Evolutionary conservation across 2,113 vertebrate species (phyloP), one percentile per base, ranked within the genome.

Genomic region (Hippocampus barbouri): DNA sequence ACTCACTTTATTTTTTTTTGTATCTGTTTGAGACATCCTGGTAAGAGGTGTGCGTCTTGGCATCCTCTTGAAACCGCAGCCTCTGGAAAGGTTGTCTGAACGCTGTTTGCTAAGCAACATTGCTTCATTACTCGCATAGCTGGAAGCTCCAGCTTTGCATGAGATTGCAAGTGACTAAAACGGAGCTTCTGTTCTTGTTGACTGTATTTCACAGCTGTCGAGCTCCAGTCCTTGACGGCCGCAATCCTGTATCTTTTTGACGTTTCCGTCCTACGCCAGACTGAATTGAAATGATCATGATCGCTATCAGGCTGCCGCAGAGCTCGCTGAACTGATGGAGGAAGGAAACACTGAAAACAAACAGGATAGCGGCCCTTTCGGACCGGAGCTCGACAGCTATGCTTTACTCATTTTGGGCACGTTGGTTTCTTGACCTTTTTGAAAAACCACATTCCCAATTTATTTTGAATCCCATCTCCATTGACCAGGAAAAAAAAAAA

Each of bases 1-100:
- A 94, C 93, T 93, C 92, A 86, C 92, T 91, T 87, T 92, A 88
- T 92, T 93, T 94, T 82, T 82, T 25, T 93, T 93, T 95, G 91
- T 95, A 93, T 87, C 86, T 88, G 88, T 88, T 93, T 88, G 79
- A 38, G 34, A 93, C 93, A 91, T 89, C 88, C 90, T 89, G 86
- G 69, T 88, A 77, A 76, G 86, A 75, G 82, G 75, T 87, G 73
- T 78, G 74, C 76, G 75, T 72, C 75, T 87, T 74, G 84, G 91
- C 90, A 88, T 88, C 91, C 89, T 91, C 78, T 89, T 79, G 72
- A 69, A 85, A 85, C 81, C 86, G 84, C 91, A 92, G 92, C 94
- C 93, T 94, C 93, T 88, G 91, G 94, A 88, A 89, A 93, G 95
- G 94, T 92, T 91, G 86, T 86, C 74, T 84, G 66, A 78, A 78